phyloP scores from a whole-genome alignment of 2,797 vertebrate species.

The Hephaestus fuliginosus region DNA sequence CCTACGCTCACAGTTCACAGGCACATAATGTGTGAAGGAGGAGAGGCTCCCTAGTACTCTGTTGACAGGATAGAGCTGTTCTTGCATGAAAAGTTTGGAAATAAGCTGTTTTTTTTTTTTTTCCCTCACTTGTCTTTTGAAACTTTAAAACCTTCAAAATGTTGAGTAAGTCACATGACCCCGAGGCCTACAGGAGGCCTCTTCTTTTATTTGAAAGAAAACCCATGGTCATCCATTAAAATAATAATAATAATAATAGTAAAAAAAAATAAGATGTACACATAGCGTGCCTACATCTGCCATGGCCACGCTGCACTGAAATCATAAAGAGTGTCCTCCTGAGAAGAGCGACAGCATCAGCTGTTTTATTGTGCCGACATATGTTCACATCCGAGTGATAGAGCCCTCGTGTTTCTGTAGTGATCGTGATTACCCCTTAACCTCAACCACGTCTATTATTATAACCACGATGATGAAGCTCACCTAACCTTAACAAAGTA shows the following conservation, averaged over 20 bases:
- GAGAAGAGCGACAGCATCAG: no score
- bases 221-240: neutral
- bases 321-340: no score
- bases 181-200: neutral
- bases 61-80: slow-evolving; percentile 67
- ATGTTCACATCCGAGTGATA: no score
- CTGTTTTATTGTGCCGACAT: no score
- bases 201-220: neutral
- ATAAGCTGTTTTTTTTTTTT: neutral
- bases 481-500: no score
- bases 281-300: neutral
- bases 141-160: neutral
- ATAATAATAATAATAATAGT: neutral
- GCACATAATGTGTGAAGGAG: slow-evolving; percentile 70
- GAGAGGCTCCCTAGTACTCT: slow-evolving; percentile 48
- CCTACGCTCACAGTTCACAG: slow-evolving; percentile 60
- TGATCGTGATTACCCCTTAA: no score
- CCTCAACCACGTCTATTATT: no score
- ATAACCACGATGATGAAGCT: no score
- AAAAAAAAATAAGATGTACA: no score
- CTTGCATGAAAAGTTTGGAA: slow-evolving; percentile 30
- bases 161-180: neutral
- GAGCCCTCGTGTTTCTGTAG: no score
- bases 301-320: neutral
- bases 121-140: slow-evolving; percentile 12